Evolutionary conservation across 2,113 vertebrate species (phyloP).

Genomic region (Crypturellus undulatus): DNA sequence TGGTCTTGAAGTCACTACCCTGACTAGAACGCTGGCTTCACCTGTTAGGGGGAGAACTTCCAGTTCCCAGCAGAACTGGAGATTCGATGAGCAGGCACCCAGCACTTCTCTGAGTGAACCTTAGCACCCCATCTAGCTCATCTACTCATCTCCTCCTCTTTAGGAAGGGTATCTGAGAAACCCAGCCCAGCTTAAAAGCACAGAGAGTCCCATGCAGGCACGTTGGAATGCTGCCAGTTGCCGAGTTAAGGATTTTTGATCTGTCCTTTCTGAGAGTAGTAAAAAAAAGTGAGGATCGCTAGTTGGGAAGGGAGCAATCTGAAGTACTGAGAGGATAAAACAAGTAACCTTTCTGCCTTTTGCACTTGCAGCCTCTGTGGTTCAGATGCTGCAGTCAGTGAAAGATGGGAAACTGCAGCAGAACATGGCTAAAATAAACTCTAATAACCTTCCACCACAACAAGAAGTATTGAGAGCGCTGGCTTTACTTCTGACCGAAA

Average conservation of each 20-base stretch:
- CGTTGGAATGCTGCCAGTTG: background rate
- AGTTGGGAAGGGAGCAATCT: background rate
- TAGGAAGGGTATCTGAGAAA: background rate
- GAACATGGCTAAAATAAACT: conserved; percentile 79
- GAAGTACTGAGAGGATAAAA: background rate
- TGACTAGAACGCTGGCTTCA: background rate
- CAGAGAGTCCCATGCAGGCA: background rate
- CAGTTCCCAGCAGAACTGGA: background rate
- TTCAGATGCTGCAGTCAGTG: conserved; percentile 81
- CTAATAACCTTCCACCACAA: conserved; percentile 81
- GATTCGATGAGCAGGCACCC: background rate
- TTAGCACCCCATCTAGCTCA: background rate
- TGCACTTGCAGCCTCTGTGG: conserved; percentile 78
- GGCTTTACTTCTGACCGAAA: conserved; percentile 86
- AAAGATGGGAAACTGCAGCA: conserved; percentile 76
- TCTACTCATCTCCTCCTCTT: background rate
- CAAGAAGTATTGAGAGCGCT: conserved; percentile 84
- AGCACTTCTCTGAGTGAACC: background rate
- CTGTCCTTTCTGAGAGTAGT: background rate
- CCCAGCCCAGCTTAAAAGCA: background rate
- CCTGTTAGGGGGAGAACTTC: background rate
- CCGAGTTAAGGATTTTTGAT: background rate
- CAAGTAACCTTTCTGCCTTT: background rate
- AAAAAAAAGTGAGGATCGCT: background rate
- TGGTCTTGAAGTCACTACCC: background rate